Percentiles rank a stretch among this genome's conserved stretches.
These are phyloP conservation scores for Tipula helvola DNA, from an alignment of 2,888 invertebrate genomes.

Conservation along the genomic window DNA sequence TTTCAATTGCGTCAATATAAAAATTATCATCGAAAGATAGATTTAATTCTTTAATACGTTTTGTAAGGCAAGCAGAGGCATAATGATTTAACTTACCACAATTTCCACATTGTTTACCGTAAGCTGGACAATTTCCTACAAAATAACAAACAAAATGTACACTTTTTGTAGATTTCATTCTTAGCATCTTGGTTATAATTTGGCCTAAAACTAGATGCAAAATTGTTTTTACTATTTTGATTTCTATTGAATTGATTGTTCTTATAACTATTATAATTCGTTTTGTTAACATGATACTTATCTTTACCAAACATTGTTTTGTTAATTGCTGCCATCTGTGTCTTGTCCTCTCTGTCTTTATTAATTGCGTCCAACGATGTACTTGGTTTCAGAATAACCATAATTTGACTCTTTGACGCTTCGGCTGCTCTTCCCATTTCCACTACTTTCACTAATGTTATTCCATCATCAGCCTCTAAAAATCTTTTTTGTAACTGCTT, in stretches of 20 bases:
- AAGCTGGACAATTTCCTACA: too few species aligned
- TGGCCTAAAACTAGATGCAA: background rate
- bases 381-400: too few species aligned
- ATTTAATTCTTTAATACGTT: background rate
- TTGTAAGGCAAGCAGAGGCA: too few species aligned
- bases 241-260: background rate
- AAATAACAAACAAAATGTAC: too few species aligned
- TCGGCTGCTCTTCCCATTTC: background rate
- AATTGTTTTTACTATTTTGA: background rate
- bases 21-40: background rate
- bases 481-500: background rate
- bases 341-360: background rate
- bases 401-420: background rate
- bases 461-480: too few species aligned
- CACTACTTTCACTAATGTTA: background rate
- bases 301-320: background rate
- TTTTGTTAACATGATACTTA: background rate
- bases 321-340: background rate
- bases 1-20: background rate
- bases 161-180: too few species aligned
- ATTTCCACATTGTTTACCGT: too few species aligned
- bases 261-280: background rate
- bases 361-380: too few species aligned
- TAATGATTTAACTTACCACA: too few species aligned
- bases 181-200: too few species aligned